phyloP scores from a whole-genome alignment of 2,888 invertebrate species.

The Macropis europaea region DNA sequence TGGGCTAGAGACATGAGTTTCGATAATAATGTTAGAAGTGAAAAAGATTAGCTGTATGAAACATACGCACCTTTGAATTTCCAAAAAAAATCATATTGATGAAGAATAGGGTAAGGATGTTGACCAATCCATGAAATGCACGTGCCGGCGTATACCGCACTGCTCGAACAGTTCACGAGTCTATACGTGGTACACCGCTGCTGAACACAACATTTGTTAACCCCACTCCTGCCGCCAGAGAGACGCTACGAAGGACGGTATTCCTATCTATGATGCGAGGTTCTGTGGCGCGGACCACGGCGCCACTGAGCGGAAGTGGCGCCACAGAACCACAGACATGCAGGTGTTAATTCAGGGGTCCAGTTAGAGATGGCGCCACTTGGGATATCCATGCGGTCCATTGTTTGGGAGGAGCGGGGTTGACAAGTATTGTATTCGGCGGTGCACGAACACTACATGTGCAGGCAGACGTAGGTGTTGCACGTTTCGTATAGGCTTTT shows the following conservation, averaged over 20 bases:
- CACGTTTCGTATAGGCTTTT: neutral
- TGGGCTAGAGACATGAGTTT: neutral
- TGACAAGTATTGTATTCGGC: too few relatives aligned
- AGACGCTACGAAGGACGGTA: too few relatives aligned
- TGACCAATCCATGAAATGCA: slow-evolving; percentile 65
- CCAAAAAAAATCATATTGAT: slow-evolving; percentile 52
- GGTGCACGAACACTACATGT: neutral
- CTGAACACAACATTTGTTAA: too few relatives aligned
- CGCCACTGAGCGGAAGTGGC: too few relatives aligned
- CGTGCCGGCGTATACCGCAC: slow-evolving; percentile 50
- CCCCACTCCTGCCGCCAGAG: too few relatives aligned
- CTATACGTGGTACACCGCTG: neutral
- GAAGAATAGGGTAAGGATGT: slow-evolving; percentile 54
- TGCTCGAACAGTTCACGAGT: neutral
- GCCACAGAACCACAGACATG: too few relatives aligned
- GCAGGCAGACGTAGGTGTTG: neutral
- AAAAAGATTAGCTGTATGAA: neutral
- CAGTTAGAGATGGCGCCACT: too few relatives aligned
- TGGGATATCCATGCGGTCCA: too few relatives aligned
- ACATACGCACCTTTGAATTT: slow-evolving; percentile 59
- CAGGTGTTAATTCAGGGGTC: too few relatives aligned
- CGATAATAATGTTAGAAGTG: neutral
- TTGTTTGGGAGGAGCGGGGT: too few relatives aligned
- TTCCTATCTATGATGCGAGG: too few relatives aligned
- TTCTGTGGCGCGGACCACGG: too few relatives aligned